Evolutionary conservation across 2,113 vertebrate genomes (phyloP).

Genomic region (Smithornis capensis): DNA sequence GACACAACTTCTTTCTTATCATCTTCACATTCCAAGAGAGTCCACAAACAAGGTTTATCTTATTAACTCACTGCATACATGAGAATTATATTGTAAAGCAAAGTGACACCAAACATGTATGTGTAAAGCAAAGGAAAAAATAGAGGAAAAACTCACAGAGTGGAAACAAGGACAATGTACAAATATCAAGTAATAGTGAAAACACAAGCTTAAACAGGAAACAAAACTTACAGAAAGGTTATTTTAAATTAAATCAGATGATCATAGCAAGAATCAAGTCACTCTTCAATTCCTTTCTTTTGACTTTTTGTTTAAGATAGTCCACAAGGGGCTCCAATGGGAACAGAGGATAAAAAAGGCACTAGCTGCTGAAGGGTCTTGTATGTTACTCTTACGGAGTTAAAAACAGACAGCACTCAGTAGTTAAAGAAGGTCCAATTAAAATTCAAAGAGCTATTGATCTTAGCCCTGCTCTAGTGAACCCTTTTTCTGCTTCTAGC

Average conservation of each 20-base stretch:
- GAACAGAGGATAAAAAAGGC: background rate
- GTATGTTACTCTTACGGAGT: background rate
- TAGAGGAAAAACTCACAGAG: background rate
- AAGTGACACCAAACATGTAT: background rate
- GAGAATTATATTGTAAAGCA: background rate
- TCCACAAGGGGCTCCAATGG: background rate
- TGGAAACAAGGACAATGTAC: background rate
- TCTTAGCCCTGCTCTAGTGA: constrained; percentile 4
- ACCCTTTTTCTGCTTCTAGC: background rate
- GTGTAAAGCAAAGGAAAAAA: background rate
- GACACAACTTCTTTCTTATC: background rate
- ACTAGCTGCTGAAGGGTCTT: background rate
- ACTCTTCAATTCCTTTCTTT: background rate
- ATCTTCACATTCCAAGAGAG: background rate
- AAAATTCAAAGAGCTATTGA: constrained; percentile 48
- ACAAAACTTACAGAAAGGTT: background rate
- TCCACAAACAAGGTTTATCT: background rate
- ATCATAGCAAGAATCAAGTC: background rate
- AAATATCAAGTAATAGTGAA: background rate
- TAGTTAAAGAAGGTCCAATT: background rate
- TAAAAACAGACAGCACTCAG: background rate
- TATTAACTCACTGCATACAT: background rate
- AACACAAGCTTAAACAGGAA: background rate
- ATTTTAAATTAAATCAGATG: background rate
- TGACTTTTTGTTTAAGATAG: background rate